Conservation (phyloP, 2,113 vertebrate genomes). For the Larimichthys crocea region DNA sequence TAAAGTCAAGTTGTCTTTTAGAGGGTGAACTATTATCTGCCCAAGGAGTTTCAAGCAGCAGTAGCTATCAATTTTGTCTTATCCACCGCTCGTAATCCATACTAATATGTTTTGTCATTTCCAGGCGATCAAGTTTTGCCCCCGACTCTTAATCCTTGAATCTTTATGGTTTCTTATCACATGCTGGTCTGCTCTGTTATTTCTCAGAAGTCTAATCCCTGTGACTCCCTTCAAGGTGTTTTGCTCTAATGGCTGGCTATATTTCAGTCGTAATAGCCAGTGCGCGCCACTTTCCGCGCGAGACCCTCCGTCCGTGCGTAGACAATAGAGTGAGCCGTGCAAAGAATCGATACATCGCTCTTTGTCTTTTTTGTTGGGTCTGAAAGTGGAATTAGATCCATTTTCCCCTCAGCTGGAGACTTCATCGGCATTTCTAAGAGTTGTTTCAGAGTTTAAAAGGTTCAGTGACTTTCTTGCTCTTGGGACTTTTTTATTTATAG, state of each 20-base stretch:
- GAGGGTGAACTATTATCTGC: constrained; percentile 42
- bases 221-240: constrained; percentile 31
- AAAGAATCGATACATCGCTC: constrained; percentile 50
- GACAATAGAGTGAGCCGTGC: constrained; percentile 36
- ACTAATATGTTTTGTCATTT: constrained; percentile 51
- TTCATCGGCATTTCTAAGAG: not conserved
- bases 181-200: constrained; percentile 19
- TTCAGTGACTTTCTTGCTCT: not conserved
- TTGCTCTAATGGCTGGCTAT: constrained; percentile 30
- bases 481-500: not conserved
- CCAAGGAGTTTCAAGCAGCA: constrained; percentile 42
- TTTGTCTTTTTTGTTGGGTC: constrained; percentile 53
- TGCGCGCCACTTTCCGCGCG: constrained; percentile 24
- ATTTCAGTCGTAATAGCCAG: constrained; percentile 41
- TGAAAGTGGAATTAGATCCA: constrained; percentile 42
- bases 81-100: constrained; percentile 46
- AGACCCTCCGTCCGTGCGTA: constrained; percentile 12
- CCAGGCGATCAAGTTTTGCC: constrained; percentile 1
- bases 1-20: constrained; percentile 53
- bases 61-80: constrained; percentile 37
- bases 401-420: constrained; percentile 33
- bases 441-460: constrained; percentile 7
- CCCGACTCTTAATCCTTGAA: constrained; percentile 11
- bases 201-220: constrained; percentile 41
- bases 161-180: constrained; percentile 47